Evolutionary conservation across 1,140 invertebrate genomes (phyloP), one percentile per base, ranked within the genome.

Genomic region (Augochlora pura): DNA sequence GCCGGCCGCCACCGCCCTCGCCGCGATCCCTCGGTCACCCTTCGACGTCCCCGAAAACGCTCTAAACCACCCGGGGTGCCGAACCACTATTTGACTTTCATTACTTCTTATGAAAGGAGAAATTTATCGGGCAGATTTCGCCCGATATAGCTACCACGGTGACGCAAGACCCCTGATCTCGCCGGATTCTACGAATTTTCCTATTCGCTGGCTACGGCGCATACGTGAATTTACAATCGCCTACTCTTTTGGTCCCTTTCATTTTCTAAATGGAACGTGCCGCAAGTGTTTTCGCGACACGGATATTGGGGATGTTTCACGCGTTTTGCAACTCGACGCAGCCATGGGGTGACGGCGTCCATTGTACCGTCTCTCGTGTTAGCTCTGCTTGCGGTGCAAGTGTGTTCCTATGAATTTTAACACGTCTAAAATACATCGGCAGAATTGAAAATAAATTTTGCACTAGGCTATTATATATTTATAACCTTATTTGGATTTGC

Each of bases 41-140:
- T 60, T 82, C 70, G 21, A 62, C 46, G 42, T 81, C 62, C 39
- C 81, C 71, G 71, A 57, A 76, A 72, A 68, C 73, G 81, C 84
- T 89, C 86, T 80, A 86, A 90, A 87, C 82, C 86, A 32, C 81
- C 81, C 78, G 84, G 88, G 89, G 89, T 89, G 87, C 87, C 73
- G 88, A 90, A 91, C 90, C 90, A 87, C 91, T 92, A 92, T 92
- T 92, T 93, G 91, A 93, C 92, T 93, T 93, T 93, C 91, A 93
- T 93, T 92, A 92, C 90, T 87, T 90, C 90, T 91, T 89, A 90
- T 87, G 86, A 87, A 86, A 81, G 75, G 70, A 79, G 66, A 85
- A 88, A 88, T 89, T 88, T 88, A 86, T 87, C 84, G 82, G 63
- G 75, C 77, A 81, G 81, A 86, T 86, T 86, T 84, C 59, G 71